Percentiles rank a stretch among this genome's conserved stretches.
Conservation (phyloP, 1,140 invertebrate genomes). For the Drosophila bocqueti region DNA sequence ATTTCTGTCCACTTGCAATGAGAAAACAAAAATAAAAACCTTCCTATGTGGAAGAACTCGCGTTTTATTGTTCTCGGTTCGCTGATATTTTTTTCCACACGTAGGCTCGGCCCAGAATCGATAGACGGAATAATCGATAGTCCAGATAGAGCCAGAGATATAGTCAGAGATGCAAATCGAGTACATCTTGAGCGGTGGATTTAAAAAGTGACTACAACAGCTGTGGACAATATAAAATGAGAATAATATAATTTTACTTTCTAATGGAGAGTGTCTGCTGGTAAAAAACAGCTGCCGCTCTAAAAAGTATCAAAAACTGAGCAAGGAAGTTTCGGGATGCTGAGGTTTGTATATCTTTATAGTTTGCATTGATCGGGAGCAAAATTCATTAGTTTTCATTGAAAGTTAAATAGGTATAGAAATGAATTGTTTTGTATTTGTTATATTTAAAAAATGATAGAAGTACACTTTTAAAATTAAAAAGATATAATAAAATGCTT, state of each 20-base stretch:
- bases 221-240: too few species aligned
- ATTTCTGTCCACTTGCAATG: background rate
- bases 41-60: slow-evolving; percentile 39
- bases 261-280: too few species aligned
- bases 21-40: slow-evolving; percentile 47
- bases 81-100: slow-evolving; percentile 36
- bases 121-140: slow-evolving; percentile 26
- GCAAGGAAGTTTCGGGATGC: too few species aligned
- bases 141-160: slow-evolving; percentile 11
- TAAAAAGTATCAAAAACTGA: background rate
- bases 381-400: too few species aligned
- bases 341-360: too few species aligned
- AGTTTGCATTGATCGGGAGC: too few species aligned
- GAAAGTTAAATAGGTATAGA: too few species aligned
- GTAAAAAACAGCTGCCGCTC: background rate
- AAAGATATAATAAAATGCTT: too few species aligned
- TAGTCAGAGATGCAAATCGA: background rate
- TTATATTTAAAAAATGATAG: too few species aligned
- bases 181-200: background rate
- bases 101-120: slow-evolving; percentile 46
- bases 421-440: too few species aligned
- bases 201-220: background rate
- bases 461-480: too few species aligned
- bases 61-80: slow-evolving; percentile 35
- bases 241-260: too few species aligned